Evolutionary conservation across 2,888 invertebrate genomes (phyloP).

Genomic region (Campoletis raptor): DNA sequence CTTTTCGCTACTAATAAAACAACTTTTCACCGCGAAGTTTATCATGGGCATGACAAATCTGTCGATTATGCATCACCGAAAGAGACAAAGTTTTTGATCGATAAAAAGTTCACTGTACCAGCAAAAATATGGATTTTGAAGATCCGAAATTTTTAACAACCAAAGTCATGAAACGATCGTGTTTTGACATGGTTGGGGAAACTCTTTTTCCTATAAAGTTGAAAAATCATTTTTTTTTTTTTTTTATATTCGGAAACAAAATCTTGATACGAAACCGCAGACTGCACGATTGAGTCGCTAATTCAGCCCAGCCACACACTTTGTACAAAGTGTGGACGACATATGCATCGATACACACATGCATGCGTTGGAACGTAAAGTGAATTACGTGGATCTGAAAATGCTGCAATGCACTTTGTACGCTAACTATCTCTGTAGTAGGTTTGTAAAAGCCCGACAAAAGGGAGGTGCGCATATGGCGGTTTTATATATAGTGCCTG

Average conservation of each 20-base stretch:
- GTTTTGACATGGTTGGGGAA: not conserved
- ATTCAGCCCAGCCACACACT: not conserved
- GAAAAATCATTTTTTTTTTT: constrained; percentile 27
- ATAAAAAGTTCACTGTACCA: not conserved
- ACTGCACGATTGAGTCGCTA: constrained; percentile 11
- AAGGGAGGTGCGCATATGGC: constrained; percentile 19
- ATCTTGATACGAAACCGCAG: constrained; percentile 19
- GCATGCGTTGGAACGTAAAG: constrained; percentile 14
- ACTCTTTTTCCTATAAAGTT: not conserved
- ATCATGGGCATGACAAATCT: not conserved
- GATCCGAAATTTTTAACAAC: not conserved
- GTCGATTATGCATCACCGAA: not conserved
- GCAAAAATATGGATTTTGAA: not conserved
- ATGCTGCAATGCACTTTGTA: constrained; percentile 54
- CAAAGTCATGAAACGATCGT: not conserved
- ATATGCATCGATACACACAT: not conserved
- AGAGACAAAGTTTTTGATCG: not conserved
- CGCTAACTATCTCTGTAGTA: constrained; percentile 46
- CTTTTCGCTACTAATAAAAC: too few species aligned
- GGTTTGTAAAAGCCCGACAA: constrained; percentile 41
- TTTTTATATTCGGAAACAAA: constrained; percentile 16
- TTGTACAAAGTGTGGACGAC: not conserved
- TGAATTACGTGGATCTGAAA: constrained; percentile 58
- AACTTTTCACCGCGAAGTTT: too few species aligned
- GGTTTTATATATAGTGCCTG: not conserved